Percentiles rank a stretch among this genome's conserved stretches.
phyloP scores from a whole-genome alignment of 1,140 invertebrate species.

The Ceratina australensis region DNA sequence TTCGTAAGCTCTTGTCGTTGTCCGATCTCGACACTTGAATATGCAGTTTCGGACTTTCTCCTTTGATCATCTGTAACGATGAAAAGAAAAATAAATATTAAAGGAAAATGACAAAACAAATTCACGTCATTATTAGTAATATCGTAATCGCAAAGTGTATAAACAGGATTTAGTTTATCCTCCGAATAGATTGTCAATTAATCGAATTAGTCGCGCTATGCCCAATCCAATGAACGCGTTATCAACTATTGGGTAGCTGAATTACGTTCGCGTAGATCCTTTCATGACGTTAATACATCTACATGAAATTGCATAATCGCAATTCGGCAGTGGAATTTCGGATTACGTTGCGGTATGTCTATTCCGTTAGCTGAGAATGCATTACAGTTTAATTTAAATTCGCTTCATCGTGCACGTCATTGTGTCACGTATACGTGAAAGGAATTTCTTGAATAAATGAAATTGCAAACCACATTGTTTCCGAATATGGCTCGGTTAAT shows the following conservation, averaged over 20 bases:
- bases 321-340: background rate
- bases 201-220: background rate
- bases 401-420: background rate
- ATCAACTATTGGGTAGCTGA: background rate
- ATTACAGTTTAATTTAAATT: conserved; percentile 14
- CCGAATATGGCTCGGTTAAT: background rate
- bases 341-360: conserved; percentile 1
- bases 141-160: no score
- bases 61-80: conserved; percentile 45
- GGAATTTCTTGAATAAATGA: conserved; percentile 7
- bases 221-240: background rate
- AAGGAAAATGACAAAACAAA: no score
- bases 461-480: background rate
- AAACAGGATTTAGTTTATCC: no score
- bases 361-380: background rate
- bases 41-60: conserved; percentile 45
- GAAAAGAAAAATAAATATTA: background rate
- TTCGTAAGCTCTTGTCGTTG: conserved; percentile 9
- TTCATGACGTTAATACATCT: background rate
- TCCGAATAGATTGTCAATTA: no score
- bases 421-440: background rate
- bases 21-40: conserved; percentile 63
- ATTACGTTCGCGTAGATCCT: background rate
- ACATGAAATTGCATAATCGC: background rate
- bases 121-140: no score